Base-by-base conservation (phyloP, 2,797 vertebrate genomes). In the Phaenicophaeus curvirostris region DNA sequence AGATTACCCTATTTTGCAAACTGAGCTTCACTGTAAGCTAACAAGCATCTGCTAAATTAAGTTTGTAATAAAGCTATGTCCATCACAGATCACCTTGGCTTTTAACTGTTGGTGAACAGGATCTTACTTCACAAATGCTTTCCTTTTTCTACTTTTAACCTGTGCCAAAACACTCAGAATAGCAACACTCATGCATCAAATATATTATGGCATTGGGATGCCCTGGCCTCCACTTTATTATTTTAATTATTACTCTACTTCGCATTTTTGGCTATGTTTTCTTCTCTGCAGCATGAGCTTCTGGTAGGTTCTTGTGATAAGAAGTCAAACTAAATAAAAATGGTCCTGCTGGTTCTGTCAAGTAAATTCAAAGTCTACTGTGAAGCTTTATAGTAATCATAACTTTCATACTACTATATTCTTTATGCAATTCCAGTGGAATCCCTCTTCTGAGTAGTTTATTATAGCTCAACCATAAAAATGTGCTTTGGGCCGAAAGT, bases 401-500 rank as follows among this genome's bases (percentile, higher is more conserved):
- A 87, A 82, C 79, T 96, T 96, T 73, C 1, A 1, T 94, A 94
- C 92, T 94, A 96, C 94, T 87, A 58, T 65, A 58, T 79, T 95
- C 85, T 90, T 95, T 87, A 90, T 94, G 93, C 72, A 95, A 81
- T 91, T 91, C 82, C 88, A 95, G 63, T 77, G 93, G 81, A 96
- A 96, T 96, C 93, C 42, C n/a, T 85, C n/a, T 93, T 94, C 93
- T 80, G 39, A 95, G 87, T 62, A 50, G 67, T 91, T 96, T 95
- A 92, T 93, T 97, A 73, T 68, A 95, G 58, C 51, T 72, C 69
- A 93, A 39, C 78, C 88, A 92, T 92, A 95, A 96, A 96, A 96
- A 95, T 91, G 90, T 94, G 87, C 94, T 94, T 96, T 93, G 87
- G 91, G 91, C 94, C 87, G 90, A 93, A 95, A 95, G 61, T 93